Base-by-base conservation (phyloP, 2,888 invertebrate genomes). In the Amphipyra berbera region DNA sequence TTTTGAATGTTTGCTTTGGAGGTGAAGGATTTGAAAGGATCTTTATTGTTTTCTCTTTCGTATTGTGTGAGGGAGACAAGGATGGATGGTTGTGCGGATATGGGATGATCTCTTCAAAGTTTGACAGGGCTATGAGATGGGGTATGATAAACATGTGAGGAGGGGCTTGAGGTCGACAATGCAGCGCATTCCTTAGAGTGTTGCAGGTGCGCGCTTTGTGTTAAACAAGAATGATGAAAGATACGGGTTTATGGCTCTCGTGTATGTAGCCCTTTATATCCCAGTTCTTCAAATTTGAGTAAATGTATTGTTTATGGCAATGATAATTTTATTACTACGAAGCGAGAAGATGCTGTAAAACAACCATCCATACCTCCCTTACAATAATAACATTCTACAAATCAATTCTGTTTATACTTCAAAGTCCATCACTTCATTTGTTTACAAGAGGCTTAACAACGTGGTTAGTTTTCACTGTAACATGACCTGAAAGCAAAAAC, bases 1-100 rank as follows among this genome's bases (percentile, higher is more conserved):
- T 73, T 81, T 68, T 62, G 60, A 73, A 73, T 73, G 77, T 81
- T 81, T 81, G 64, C 64, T 78, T 74, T 69, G 37, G 68, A 68
- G 73, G 66, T 79, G 65, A 75, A 77, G 80, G 75, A 73, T 79
- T 75, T 71, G 67, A 65, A 65, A 66, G 66, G 73, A 70, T 78
- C 79, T 73, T 72, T 75, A 68, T 75, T 78, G 79, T 80, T 69
- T 65, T 75, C 78, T 75, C 67, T 69, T 69, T 75, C 57, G 30
- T 62, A 58, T 72, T 72, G 59, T 74, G 15, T 48, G 35, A 30
- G 30, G n/a, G 37, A 48, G 68, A 71, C 71, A 68, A 64, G 59
- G 66, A 80, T 74, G 50, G 61, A 77, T 79, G 61, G 38, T 45
- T 64, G 37, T 48, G 58, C 52, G 59, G 50, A 62, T 67, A 68